Evolutionary conservation across 2,888 invertebrate genomes (phyloP).

Genomic region (Eilema griseolum): DNA sequence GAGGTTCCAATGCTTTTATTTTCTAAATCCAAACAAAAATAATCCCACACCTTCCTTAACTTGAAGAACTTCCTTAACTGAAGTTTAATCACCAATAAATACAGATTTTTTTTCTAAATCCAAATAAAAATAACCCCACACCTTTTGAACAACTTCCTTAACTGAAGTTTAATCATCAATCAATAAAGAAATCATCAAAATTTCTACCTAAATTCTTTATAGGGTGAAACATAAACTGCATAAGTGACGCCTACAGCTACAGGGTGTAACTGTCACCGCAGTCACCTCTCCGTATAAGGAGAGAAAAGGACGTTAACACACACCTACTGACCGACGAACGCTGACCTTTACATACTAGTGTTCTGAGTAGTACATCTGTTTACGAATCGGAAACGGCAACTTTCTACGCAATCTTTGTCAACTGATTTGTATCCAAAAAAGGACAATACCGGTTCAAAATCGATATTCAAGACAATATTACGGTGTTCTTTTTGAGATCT

Average conservation of each 20-base stretch:
- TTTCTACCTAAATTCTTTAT: neutral
- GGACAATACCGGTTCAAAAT: neutral
- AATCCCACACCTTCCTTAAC: no score
- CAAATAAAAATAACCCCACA: neutral
- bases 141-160: neutral
- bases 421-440: constrained; percentile 7
- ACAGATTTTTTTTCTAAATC: no score
- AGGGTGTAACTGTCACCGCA: constrained; percentile 49
- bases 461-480: neutral
- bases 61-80: no score
- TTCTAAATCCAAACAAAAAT: no score
- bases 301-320: constrained; percentile 70
- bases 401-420: constrained; percentile 17
- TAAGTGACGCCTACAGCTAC: constrained; percentile 2
- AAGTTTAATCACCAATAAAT: no score
- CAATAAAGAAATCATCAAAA: neutral
- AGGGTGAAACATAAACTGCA: constrained; percentile 6
- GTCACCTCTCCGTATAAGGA: constrained; percentile 71
- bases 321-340: constrained; percentile 62
- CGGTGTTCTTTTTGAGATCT: neutral
- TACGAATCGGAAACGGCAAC: constrained; percentile 18
- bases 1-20: no score
- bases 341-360: constrained; percentile 53
- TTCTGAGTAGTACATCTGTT: constrained; percentile 16
- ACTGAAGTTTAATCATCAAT: neutral